Base-by-base conservation (phyloP, 2,888 invertebrate genomes). In the Willowsia nigromaculata region DNA sequence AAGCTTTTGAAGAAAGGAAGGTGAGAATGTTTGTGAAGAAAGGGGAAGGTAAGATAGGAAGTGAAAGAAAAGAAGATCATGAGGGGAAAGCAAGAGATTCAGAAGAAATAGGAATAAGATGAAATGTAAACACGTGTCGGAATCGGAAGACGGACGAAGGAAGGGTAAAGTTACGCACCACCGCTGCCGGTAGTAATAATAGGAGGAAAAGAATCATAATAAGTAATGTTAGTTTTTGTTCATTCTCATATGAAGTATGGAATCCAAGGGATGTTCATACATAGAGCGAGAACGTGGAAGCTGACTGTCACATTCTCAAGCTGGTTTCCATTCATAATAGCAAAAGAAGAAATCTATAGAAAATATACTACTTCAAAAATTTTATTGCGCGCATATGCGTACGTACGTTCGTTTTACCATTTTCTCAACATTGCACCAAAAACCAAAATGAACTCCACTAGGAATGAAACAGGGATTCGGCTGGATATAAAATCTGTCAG, bases 401-500 rank as follows among this genome's bases (percentile, higher is more conserved):
- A 43, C 22, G 22, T 43, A 68, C n/a, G 3, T 68, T 40, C 11
- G 68, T 9, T 43, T 74, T 74, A 71, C 65, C 25, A 68, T 40
- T 22, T 71, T 47, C 47, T 47, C 43, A 22, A 62, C n/a, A 37
- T 71, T 25, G 43, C 40, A 27, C 13, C 5, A 47, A 47, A 15
- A 27, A 27, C 2, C 15, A 74, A 7, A 37, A 47, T 47, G 47
- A 74, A 81, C 37, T n/a, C n/a, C n/a, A n/a, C 56, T 30, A 62
- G 27, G 9, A 56, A 43, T 81, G 81, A 37, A 68, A 65, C n/a
- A n/a, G n/a, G 83, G 27, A 68, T 43, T 27, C 15, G 7, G 50
- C 68, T 68, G 68, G 33, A 15, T 83, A 68, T 22, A 74, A 84
- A 84, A 84, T 84, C 74, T 84, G 84, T 74, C 84, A 84, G 50